A percentile compares a stretch with the other conserved stretches of the same genome.
phyloP scores from a whole-genome alignment of 2,888 invertebrate species.

The Hypsopygia costalis region DNA sequence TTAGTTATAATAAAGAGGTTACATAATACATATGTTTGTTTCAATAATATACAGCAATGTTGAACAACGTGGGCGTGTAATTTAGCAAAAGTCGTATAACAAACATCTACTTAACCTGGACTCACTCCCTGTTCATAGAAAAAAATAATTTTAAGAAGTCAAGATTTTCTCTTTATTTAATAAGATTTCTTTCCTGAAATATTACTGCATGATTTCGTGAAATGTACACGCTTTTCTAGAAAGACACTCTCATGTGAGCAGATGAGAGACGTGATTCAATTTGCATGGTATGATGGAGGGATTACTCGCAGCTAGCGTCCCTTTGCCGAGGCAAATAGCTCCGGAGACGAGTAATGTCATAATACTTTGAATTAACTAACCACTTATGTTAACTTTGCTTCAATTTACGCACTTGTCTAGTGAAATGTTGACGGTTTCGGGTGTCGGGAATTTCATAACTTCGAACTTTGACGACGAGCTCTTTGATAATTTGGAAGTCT shows the following conservation, averaged over 20 bases:
- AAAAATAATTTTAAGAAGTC: no score
- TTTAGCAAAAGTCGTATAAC: no score
- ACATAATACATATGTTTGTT: no score
- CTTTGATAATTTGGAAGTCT: no score
- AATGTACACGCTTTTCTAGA: slow-evolving; percentile 20
- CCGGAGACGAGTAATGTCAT: slow-evolving; percentile 29
- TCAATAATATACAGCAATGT: no score
- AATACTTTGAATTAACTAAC: slow-evolving; percentile 24
- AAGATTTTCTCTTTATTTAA: no score
- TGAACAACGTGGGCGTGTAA: no score
- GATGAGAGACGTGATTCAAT: slow-evolving; percentile 76
- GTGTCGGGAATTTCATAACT: no score
- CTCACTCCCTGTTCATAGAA: no score
- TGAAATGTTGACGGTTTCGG: background rate
- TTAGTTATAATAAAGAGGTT: no score
- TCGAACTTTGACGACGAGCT: no score
- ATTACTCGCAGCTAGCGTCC: slow-evolving; percentile 49
- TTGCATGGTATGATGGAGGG: slow-evolving; percentile 71
- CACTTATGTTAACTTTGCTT: background rate
- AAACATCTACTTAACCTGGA: no score
- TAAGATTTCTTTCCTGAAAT: background rate
- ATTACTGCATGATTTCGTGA: slow-evolving; percentile 13
- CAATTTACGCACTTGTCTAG: background rate
- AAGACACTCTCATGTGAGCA: slow-evolving; percentile 51
- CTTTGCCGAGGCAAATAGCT: slow-evolving; percentile 36